Conservation (phyloP, 2,113 vertebrate species). For the Promerops cafer region DNA sequence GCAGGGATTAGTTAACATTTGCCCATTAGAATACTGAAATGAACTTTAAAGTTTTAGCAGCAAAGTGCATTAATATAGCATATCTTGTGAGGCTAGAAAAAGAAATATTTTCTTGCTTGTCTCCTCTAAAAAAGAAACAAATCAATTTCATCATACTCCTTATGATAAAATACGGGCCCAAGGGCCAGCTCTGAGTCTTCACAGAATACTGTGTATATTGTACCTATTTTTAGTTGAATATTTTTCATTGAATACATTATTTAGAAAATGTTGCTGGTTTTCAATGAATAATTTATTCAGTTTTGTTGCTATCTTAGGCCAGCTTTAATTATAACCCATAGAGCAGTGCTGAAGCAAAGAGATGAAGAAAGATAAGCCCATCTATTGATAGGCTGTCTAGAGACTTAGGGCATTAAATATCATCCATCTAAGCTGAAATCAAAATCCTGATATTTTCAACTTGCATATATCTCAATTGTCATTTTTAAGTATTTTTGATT, state of each 20-base stretch:
- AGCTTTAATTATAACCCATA: slow-evolving; percentile 23
- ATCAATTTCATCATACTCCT: not conserved
- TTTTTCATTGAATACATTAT: not conserved
- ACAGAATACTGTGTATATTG: not conserved
- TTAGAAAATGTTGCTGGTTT: slow-evolving; percentile 12
- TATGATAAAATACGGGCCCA: not conserved
- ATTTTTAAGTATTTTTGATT: not conserved
- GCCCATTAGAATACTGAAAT: not conserved
- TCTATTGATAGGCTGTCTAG: not conserved
- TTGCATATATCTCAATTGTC: not conserved
- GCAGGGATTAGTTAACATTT: not conserved
- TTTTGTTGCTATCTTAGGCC: slow-evolving; percentile 12
- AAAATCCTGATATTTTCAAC: not conserved
- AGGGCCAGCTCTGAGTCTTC: not conserved
- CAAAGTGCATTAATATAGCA: not conserved
- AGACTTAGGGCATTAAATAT: not conserved
- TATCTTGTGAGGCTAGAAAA: not conserved
- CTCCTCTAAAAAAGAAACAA: not conserved
- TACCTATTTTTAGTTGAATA: not conserved
- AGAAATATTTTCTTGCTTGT: not conserved
- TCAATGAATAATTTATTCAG: slow-evolving; percentile 30
- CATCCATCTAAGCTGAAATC: not conserved
- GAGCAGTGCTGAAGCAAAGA: not conserved
- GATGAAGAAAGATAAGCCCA: not conserved
- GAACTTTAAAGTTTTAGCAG: not conserved